Percentiles rank a stretch among this genome's conserved stretches.
These are phyloP conservation scores for Chaetodon trifascialis DNA, from an alignment of 2,113 vertebrate species.

Conservation along the genomic window DNA sequence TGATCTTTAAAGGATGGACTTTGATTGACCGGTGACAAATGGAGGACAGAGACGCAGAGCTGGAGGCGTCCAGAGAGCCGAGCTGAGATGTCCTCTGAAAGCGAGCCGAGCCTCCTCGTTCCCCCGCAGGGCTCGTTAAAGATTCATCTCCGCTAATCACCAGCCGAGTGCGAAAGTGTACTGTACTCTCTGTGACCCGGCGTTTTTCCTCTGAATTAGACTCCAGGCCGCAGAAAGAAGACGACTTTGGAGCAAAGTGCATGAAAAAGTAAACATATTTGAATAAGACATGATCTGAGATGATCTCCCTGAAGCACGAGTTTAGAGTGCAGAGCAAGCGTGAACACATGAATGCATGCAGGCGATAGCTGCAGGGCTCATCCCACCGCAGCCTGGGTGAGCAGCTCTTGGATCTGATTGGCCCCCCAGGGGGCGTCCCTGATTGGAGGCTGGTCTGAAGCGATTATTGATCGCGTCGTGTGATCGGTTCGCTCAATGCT, in stretches of 20 bases:
- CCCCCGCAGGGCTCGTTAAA: conserved; percentile 53
- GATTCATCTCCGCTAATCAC: conserved; percentile 47
- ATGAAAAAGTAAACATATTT: conserved; percentile 34
- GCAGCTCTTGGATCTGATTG: too few relatives aligned
- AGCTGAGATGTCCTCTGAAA: conserved; percentile 1
- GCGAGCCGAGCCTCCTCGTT: conserved; percentile 17
- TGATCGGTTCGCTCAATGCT: too few relatives aligned
- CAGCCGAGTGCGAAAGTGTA: neutral
- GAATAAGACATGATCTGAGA: conserved; percentile 29
- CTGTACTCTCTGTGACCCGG: conserved; percentile 13
- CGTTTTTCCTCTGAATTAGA: conserved; percentile 17
- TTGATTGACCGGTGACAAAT: neutral
- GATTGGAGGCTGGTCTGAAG: too few relatives aligned
- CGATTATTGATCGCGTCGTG: too few relatives aligned
- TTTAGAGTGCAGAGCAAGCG: neutral
- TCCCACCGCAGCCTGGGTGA: too few relatives aligned
- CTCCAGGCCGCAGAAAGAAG: neutral
- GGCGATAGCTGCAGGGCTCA: too few relatives aligned
- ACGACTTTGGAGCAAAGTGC: neutral
- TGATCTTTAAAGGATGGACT: neutral
- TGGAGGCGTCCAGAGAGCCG: neutral
- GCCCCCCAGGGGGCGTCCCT: too few relatives aligned
- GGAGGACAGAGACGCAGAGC: conserved; percentile 24
- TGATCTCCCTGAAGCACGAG: neutral
- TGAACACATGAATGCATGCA: neutral